Percentiles rank a stretch among this genome's conserved stretches.
phyloP scores from a whole-genome alignment of 23 tunicate species.

The Styela plicata region DNA sequence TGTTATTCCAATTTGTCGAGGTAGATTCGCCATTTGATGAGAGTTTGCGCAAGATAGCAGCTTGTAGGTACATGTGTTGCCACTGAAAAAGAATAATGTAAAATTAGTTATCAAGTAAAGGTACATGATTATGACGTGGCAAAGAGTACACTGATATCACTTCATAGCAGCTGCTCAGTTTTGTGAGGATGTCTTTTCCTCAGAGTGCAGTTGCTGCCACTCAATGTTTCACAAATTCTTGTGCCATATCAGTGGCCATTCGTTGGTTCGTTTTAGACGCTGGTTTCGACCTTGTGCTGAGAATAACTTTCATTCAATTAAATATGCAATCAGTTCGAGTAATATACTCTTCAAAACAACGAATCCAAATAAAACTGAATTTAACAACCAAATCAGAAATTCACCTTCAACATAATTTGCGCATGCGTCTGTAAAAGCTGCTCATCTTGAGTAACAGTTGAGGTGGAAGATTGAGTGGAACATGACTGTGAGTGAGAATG shows the following conservation, averaged over 20 bases:
- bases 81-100: constrained; percentile 36
- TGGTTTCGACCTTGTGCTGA: too few species aligned
- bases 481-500: neutral
- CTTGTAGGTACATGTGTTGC: constrained; percentile 75
- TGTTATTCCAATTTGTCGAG: neutral
- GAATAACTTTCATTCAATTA: too few species aligned
- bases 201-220: too few species aligned
- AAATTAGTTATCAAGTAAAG: neutral
- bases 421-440: neutral
- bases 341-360: too few species aligned
- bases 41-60: constrained; percentile 37
- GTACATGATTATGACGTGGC: neutral
- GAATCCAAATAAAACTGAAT: too few species aligned
- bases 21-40: neutral
- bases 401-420: neutral
- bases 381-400: too few species aligned
- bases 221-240: too few species aligned
- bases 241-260: too few species aligned
- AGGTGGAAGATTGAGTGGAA: neutral
- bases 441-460: neutral
- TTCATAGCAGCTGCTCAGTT: too few species aligned
- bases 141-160: neutral
- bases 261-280: too few species aligned
- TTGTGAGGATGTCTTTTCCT: too few species aligned
- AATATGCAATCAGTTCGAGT: too few species aligned